phyloP scores from a whole-genome alignment of 1,140 invertebrate genomes.

The Brachionus plicatilis region DNA sequence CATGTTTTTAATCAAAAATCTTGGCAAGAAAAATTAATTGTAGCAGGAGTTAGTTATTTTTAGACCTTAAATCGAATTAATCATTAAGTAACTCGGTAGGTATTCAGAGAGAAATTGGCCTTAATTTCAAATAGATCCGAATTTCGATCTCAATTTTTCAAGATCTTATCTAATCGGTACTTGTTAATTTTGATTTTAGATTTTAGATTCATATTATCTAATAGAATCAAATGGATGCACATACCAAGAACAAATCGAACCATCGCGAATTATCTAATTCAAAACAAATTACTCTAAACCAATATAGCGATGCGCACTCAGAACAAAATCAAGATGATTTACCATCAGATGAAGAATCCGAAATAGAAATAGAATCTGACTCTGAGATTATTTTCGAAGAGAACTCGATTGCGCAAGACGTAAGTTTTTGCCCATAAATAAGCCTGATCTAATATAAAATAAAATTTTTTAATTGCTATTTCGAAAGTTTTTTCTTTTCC shows the following conservation, averaged over 20 bases:
- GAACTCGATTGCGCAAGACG: neutral
- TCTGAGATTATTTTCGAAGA: neutral
- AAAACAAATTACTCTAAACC: neutral
- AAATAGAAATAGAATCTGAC: slow-evolving; percentile 6
- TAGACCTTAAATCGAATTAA: neutral
- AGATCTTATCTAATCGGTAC: neutral
- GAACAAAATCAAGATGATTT: neutral
- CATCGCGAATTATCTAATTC: neutral
- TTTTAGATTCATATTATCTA: neutral
- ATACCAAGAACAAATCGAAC: neutral
- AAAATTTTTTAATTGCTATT: neutral
- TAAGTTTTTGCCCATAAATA: neutral
- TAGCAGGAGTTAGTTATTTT: neutral
- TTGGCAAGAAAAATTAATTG: neutral
- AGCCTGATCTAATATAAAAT: neutral
- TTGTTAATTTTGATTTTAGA: neutral
- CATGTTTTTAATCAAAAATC: slow-evolving; percentile 20
- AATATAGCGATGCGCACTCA: neutral
- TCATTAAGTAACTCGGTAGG: neutral
- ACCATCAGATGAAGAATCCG: neutral
- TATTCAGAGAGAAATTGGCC: neutral
- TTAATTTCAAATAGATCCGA: neutral
- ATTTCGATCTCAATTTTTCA: neutral
- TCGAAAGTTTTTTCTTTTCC: neutral
- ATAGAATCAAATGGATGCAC: neutral